Base-by-base conservation (phyloP, 35 echinoderm and acorn worm species). In the Eucidaris tribuloides region DNA sequence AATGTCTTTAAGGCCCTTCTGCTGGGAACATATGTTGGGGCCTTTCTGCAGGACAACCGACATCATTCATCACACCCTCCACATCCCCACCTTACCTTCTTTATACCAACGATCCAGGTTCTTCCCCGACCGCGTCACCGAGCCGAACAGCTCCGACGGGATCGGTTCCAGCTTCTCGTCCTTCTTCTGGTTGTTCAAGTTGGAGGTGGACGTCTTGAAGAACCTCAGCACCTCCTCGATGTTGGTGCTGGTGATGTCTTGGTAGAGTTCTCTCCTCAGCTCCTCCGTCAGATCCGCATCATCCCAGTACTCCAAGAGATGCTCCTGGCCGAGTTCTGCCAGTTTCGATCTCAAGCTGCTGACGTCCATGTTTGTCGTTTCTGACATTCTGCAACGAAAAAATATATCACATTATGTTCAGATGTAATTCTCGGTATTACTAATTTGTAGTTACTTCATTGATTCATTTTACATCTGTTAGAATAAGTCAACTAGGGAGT, bases 101-200 rank as follows among this genome's bases (percentile, higher is more conserved):
- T 90, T 89, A 40, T 92, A 93, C 96, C 96, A 99, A 18, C 83
- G 48, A 20, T 90, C 84, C 29, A 93, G 29, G 7, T 90, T 87
- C 55, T 99, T 93, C 29, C 90, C 90, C 0, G 90, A 89, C 46
- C 91, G 68, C 22, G 96, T 99, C 2, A 99, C 87, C 0, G 96
- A 99, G 13, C 96, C 96, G 35, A 93, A 82, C 15, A 86, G 77
- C 56, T 93, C 96, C 0, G 90, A 77, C 33, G 90, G 96, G n/a
- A 93, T 92, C 29, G 86, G 96, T 56, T 99, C 96, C 96, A 99
- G 93, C 38, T 80, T 78, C 17, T 93, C 91, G 41, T 99, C 96
- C 4, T 93, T 87, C 55, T 93, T 90, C 42, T 85, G 68, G 22
- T 85, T 70, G 25, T 57, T 79, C 17, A 78, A 27, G 23, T 82